Conservation (phyloP, 2,797 vertebrate species). For the Macropus fuliginosus region DNA sequence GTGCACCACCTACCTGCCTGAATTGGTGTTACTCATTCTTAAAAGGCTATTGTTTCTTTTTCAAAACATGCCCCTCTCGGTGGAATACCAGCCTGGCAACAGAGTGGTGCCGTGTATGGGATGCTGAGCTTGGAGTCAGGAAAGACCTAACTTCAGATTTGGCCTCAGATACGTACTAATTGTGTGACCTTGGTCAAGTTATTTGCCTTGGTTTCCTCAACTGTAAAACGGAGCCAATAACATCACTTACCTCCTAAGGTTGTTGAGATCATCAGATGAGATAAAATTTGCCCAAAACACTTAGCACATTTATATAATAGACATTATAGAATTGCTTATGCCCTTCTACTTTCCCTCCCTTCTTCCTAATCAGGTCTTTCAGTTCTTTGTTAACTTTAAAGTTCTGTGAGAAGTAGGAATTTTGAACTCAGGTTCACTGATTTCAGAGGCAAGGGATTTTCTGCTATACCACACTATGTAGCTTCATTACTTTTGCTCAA, state of each 20-base stretch:
- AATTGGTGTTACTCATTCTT: neutral
- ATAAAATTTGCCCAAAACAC: neutral
- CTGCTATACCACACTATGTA: neutral
- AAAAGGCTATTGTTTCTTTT: neutral
- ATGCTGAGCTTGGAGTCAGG: neutral
- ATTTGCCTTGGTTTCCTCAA: too few relatives aligned
- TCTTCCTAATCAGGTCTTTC: neutral
- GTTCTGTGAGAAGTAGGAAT: neutral
- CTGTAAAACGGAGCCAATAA: neutral
- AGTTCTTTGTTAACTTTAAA: neutral
- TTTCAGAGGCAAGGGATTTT: neutral
- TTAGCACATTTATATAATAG: neutral
- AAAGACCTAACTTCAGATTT: neutral
- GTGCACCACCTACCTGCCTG: too few relatives aligned
- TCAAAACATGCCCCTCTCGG: neutral
- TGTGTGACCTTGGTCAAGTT: too few relatives aligned
- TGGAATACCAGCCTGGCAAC: too few relatives aligned
- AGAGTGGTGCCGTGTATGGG: neutral
- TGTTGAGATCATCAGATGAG: neutral
- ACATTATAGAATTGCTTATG: too few relatives aligned
- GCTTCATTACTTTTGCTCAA: neutral
- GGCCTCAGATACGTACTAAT: neutral
- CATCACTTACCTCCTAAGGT: neutral
- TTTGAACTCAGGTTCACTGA: neutral
- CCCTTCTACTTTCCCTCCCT: too few relatives aligned